These are phyloP conservation scores for Achatina immaculata DNA, from an alignment of 1,140 invertebrate genomes.

Conservation along the genomic window DNA sequence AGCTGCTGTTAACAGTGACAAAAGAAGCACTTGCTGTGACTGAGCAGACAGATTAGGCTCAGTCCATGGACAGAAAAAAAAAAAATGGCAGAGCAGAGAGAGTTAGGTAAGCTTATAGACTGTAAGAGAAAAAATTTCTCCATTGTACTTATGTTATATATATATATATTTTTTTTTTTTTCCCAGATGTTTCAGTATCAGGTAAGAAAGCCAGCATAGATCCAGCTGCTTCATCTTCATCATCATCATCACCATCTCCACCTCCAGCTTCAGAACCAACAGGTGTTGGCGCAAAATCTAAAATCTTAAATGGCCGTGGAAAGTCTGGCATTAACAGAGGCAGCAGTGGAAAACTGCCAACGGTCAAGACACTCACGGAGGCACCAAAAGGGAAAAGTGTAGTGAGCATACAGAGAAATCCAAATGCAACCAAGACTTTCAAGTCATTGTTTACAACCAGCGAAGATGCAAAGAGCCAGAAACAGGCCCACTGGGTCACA, in stretches of 20 bases:
- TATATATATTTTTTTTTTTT: not conserved
- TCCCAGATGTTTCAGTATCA: not conserved
- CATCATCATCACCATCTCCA: conserved; percentile 5
- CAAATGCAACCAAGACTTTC: conserved; percentile 88
- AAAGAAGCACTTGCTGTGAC: no score
- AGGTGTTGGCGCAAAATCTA: conserved; percentile 29
- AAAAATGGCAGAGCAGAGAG: no score
- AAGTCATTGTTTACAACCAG: conserved; percentile 96
- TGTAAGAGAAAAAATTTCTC: not conserved
- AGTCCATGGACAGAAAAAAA: no score
- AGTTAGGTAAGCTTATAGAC: no score
- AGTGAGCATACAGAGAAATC: conserved; percentile 79
- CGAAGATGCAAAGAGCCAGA: conserved; percentile 86
- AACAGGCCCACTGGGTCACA: conserved; percentile 95
- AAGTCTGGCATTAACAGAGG: not conserved
- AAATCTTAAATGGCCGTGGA: conserved; percentile 37
- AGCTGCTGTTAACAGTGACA: no score
- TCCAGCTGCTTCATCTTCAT: not conserved
- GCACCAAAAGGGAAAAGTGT: conserved; percentile 40
- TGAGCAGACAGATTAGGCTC: no score
- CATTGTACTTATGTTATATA: not conserved
- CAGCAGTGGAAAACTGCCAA: not conserved
- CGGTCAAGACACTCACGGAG: conserved; percentile 35
- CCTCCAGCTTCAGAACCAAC: not conserved
- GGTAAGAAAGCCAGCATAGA: conserved; percentile 22